Percentiles rank a stretch among this genome's conserved stretches.
These are phyloP conservation scores for Illadopsis cleaveri DNA, from an alignment of 2,113 vertebrate species.

Conservation along the genomic window DNA sequence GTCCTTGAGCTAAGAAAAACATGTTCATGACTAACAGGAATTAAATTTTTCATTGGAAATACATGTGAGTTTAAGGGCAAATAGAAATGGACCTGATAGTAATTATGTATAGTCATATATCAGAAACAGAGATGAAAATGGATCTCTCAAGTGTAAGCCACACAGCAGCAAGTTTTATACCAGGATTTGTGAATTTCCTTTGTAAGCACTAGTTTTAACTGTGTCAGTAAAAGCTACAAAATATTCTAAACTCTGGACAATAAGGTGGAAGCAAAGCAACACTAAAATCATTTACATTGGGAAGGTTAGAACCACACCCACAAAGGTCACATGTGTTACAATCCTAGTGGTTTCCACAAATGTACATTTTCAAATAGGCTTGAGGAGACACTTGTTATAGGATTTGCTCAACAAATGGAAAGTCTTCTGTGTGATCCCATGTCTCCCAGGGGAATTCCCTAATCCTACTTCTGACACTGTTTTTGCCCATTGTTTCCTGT, in stretches of 20 bases:
- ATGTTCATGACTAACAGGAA: background rate
- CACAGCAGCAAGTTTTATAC: background rate
- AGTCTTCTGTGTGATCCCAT: accelerated
- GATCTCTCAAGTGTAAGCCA: background rate
- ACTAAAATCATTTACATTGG: background rate
- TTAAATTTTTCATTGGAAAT: background rate
- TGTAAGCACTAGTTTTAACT: background rate
- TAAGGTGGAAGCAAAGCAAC: background rate
- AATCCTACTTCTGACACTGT: background rate
- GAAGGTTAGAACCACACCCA: background rate
- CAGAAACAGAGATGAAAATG: background rate
- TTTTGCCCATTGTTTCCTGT: background rate
- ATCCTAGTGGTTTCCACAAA: background rate
- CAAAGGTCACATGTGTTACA: background rate
- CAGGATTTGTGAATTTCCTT: background rate
- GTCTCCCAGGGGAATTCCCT: background rate
- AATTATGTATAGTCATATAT: background rate
- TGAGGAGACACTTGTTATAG: background rate
- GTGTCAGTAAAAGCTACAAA: background rate
- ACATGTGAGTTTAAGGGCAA: background rate
- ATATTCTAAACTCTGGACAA: background rate
- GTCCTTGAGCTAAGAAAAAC: background rate
- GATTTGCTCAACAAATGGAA: background rate
- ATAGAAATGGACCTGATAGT: background rate
- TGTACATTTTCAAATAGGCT: background rate